A percentile compares a stretch with the other conserved stretches of the same genome.
Evolutionary conservation across 2,113 vertebrate genomes (phyloP).

Genomic region (Pampusana beccarii): DNA sequence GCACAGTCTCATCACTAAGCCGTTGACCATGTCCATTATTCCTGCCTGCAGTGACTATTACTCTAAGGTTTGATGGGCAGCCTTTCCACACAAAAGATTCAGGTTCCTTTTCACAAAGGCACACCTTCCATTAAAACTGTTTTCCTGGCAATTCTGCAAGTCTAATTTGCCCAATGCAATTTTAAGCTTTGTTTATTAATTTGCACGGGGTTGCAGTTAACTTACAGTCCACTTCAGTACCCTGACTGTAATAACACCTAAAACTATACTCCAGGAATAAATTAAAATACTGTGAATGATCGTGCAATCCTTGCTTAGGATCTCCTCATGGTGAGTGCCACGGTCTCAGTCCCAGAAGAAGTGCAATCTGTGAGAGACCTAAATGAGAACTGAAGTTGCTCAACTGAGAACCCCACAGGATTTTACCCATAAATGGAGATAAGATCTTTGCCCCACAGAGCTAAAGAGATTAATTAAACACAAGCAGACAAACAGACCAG

Average conservation of each 20-base stretch:
- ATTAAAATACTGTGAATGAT: not conserved
- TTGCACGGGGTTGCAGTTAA: not conserved
- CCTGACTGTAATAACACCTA: not conserved
- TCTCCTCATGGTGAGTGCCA: not conserved
- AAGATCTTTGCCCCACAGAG: not conserved
- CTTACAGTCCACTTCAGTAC: not conserved
- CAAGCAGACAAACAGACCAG: not conserved
- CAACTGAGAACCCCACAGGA: not conserved
- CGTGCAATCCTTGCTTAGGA: not conserved
- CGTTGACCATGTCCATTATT: not conserved
- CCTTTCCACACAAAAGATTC: not conserved
- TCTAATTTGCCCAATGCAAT: not conserved
- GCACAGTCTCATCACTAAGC: not conserved
- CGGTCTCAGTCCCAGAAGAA: not conserved
- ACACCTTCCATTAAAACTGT: not conserved
- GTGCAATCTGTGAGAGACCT: not conserved
- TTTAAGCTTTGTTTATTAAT: conserved; percentile 20
- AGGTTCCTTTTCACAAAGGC: not conserved
- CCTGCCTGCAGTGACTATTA: not conserved
- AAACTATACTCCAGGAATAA: not conserved
- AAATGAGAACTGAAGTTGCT: not conserved
- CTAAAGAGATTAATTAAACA: not conserved
- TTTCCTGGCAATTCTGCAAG: not conserved
- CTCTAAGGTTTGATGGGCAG: not conserved
- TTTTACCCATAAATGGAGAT: not conserved